Evolutionary conservation across 1,140 invertebrate species (phyloP).

Genomic region (Amphibalanus amphitrite): DNA sequence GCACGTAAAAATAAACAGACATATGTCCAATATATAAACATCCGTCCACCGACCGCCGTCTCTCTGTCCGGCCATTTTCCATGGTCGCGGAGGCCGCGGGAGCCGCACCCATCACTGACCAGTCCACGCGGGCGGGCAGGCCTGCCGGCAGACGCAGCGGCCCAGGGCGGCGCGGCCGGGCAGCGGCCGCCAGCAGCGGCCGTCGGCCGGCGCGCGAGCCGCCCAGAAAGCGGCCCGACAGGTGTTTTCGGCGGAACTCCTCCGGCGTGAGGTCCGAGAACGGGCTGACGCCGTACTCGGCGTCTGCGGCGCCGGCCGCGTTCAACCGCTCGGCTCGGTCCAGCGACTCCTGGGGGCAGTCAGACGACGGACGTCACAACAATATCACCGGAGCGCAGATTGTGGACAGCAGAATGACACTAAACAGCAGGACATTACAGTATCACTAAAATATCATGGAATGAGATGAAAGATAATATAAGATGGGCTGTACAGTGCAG

Average conservation of each 20-base stretch:
- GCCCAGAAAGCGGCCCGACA: neutral
- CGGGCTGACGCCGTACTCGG: neutral
- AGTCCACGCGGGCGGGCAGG: neutral
- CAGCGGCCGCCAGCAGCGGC: neutral
- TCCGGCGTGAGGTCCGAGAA: neutral
- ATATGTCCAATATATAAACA: neutral
- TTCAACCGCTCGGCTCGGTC: neutral
- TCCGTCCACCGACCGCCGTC: too few species aligned
- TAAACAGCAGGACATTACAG: too few species aligned
- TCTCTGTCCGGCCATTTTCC: too few species aligned
- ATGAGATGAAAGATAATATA: too few species aligned
- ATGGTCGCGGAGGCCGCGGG: too few species aligned
- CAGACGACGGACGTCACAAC: too few species aligned
- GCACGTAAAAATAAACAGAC: neutral
- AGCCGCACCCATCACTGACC: neutral
- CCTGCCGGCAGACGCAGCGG: neutral
- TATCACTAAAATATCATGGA: too few species aligned
- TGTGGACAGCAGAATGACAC: too few species aligned
- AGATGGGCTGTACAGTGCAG: too few species aligned
- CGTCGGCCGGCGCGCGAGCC: too few species aligned
- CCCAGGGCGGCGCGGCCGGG: neutral
- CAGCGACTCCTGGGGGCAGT: neutral
- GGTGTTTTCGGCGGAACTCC: neutral
- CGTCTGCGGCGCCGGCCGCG: neutral
- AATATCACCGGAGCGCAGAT: too few species aligned